Conservation (phyloP, 2,797 vertebrate genomes). For the Enteromius unitaeniatus region DNA sequence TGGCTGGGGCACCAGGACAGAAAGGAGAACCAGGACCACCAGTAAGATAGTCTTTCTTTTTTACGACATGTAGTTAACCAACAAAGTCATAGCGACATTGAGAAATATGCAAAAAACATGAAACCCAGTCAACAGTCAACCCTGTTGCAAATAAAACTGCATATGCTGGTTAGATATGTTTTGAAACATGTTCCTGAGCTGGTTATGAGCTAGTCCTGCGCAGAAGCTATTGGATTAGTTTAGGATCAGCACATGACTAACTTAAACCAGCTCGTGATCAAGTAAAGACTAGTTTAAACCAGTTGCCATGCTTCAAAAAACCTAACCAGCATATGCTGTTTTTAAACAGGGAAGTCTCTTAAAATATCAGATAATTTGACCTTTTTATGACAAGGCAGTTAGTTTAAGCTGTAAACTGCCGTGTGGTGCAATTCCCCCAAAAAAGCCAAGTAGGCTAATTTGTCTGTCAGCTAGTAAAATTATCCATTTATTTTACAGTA, state of each 20-base stretch:
- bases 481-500: background rate
- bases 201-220: background rate
- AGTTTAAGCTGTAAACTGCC: background rate
- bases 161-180: background rate
- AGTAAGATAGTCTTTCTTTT: conserved; percentile 77
- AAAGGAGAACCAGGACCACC: conserved; percentile 91
- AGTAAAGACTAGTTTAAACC: background rate
- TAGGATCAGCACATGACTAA: background rate
- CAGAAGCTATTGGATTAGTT: background rate
- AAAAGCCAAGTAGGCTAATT: background rate
- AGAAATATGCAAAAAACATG: background rate
- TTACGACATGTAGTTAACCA: background rate
- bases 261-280: background rate
- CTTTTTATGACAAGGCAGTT: background rate
- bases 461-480: conserved; percentile 16
- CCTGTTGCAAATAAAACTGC: background rate
- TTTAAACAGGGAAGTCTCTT: background rate
- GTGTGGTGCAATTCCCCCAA: background rate
- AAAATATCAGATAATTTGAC: background rate
- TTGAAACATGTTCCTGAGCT: background rate
- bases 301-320: background rate
- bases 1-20: conserved; percentile 83
- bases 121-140: background rate
- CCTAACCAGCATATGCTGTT: background rate
- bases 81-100: background rate